These are phyloP conservation scores for Petrophora chlorosata DNA, from an alignment of 2,888 invertebrate genomes.

Conservation along the genomic window DNA sequence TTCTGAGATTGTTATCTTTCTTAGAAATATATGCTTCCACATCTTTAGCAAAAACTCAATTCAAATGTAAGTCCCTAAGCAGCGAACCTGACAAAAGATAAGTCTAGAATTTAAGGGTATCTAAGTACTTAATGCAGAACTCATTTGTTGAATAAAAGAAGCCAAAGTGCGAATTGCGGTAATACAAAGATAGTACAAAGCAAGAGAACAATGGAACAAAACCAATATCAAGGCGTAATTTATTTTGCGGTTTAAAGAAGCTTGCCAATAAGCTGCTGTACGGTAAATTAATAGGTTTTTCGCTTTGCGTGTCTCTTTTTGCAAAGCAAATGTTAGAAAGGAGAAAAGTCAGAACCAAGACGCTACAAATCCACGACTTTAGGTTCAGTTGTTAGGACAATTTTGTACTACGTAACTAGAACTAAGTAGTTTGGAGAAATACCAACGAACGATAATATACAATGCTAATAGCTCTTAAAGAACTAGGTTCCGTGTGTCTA, in stretches of 20 bases:
- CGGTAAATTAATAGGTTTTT: constrained; percentile 28
- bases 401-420: too few species aligned
- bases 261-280: constrained; percentile 20
- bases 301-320: constrained; percentile 7
- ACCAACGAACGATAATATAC: too few species aligned
- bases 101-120: too few species aligned
- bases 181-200: constrained; percentile 15
- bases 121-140: too few species aligned
- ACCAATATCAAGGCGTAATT: constrained; percentile 20
- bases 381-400: background rate
- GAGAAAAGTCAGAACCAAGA: background rate
- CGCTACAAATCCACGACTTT: background rate
- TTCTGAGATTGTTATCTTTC: too few species aligned
- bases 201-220: constrained; percentile 25
- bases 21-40: too few species aligned
- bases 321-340: constrained; percentile 3
- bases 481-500: too few species aligned
- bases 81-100: too few species aligned
- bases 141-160: constrained; percentile 12
- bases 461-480: too few species aligned
- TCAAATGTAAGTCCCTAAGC: too few species aligned
- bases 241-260: constrained; percentile 28
- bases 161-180: constrained; percentile 24
- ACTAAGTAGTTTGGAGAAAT: too few species aligned
- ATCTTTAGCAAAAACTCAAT: too few species aligned